These are phyloP conservation scores for Poeciliopsis infans DNA, from an alignment of 2,797 vertebrate species.

Conservation along the genomic window DNA sequence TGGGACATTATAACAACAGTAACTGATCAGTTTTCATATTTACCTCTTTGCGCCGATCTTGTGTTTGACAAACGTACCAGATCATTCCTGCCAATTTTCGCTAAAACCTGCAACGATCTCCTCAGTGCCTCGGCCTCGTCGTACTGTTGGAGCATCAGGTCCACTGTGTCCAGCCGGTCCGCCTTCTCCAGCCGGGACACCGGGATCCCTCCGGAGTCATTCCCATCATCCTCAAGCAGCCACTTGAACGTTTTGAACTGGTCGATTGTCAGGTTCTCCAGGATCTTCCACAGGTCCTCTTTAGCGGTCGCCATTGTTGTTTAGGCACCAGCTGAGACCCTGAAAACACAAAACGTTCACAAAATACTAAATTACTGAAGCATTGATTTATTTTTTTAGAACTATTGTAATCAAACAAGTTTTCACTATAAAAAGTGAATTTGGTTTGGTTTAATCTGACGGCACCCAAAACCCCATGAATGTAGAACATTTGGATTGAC, in stretches of 20 bases:
- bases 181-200: constrained; percentile 28
- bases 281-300: constrained; percentile 26
- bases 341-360: background rate
- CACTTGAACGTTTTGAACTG: constrained; percentile 39
- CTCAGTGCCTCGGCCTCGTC: background rate
- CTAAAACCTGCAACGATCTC: constrained; percentile 16
- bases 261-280: background rate
- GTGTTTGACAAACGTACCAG: constrained; percentile 22
- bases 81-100: constrained; percentile 52
- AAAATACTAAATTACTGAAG: background rate
- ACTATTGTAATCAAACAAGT: background rate
- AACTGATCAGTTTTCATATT: background rate
- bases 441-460: background rate
- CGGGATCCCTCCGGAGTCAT: background rate
- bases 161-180: constrained; percentile 27
- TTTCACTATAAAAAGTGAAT: too few species aligned
- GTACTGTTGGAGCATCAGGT: constrained; percentile 44
- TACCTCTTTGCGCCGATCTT: background rate
- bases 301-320: constrained; percentile 12
- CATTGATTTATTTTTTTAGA: background rate
- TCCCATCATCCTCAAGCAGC: constrained; percentile 21
- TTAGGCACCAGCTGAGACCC: background rate
- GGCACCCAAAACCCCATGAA: background rate
- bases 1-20: background rate
- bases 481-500: background rate